Evolutionary conservation across 2,113 vertebrate genomes (phyloP).

Genomic region (Serilophus lunatus): DNA sequence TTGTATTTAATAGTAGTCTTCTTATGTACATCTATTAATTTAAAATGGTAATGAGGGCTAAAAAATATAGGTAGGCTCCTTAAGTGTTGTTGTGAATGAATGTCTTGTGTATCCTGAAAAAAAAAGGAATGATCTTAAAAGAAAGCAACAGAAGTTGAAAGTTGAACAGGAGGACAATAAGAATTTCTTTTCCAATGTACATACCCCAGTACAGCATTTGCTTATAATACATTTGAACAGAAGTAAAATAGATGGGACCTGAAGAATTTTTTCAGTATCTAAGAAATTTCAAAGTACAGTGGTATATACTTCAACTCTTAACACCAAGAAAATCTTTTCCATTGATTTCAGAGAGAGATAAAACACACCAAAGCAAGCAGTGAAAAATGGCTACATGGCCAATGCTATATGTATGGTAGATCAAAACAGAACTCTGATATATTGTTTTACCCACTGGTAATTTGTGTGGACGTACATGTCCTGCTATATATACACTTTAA

Average conservation of each 20-base stretch:
- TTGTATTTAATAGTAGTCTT: not conserved
- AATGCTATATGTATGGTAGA: accelerated
- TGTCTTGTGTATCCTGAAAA: not conserved
- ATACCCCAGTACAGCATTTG: not conserved
- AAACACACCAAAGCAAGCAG: not conserved
- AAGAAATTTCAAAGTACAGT: not conserved
- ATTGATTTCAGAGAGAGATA: not conserved
- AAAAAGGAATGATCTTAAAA: not conserved
- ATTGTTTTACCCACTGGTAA: not conserved
- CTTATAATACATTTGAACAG: not conserved
- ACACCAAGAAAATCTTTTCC: not conserved
- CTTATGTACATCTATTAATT: not conserved
- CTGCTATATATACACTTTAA: accelerated
- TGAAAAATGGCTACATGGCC: not conserved
- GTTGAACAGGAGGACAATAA: not conserved
- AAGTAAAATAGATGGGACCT: not conserved
- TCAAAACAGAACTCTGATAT: not conserved
- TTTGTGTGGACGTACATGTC: not conserved
- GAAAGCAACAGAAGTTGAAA: not conserved
- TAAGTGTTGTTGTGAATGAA: not conserved
- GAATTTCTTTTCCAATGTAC: not conserved
- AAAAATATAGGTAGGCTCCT: not conserved
- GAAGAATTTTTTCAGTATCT: not conserved
- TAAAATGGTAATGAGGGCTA: not conserved
- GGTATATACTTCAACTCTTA: not conserved